Conservation (phyloP, 2,888 invertebrate species). For the Drosophila kuntzei region DNA sequence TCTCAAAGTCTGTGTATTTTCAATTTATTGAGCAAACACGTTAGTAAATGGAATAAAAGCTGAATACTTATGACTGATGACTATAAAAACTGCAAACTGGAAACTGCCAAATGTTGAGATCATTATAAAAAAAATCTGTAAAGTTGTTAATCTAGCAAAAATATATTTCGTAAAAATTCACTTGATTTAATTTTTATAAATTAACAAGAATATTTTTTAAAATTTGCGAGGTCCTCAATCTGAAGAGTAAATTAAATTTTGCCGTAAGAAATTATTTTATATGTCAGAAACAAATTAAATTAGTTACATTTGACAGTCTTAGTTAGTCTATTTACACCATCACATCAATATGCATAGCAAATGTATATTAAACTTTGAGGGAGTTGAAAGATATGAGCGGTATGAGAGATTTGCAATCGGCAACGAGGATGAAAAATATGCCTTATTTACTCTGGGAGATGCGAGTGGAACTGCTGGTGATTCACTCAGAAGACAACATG, state of each 20-base stretch:
- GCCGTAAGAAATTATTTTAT: too few relatives aligned
- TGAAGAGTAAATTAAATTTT: too few relatives aligned
- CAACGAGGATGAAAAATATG: background rate
- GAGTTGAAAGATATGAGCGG: background rate
- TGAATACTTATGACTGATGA: background rate
- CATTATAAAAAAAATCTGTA: too few relatives aligned
- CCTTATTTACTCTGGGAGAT: background rate
- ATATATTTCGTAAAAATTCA: too few relatives aligned
- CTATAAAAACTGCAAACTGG: background rate
- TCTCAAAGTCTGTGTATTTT: conserved; percentile 51
- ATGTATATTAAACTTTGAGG: background rate
- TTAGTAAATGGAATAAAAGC: conserved; percentile 3
- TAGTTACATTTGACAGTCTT: too few relatives aligned
- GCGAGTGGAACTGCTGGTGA: background rate
- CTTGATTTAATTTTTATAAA: too few relatives aligned
- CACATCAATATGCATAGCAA: too few relatives aligned
- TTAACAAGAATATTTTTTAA: too few relatives aligned
- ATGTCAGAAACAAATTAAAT: too few relatives aligned
- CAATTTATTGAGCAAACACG: conserved; percentile 75
- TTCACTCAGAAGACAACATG: background rate
- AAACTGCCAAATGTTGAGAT: conserved; percentile 16
- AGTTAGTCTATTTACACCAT: too few relatives aligned
- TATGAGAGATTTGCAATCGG: background rate
- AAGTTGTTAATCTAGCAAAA: too few relatives aligned
- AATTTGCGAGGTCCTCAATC: too few relatives aligned